Evolutionary conservation across 2,797 vertebrate genomes (phyloP).

Genomic region (Tapera naevia): DNA sequence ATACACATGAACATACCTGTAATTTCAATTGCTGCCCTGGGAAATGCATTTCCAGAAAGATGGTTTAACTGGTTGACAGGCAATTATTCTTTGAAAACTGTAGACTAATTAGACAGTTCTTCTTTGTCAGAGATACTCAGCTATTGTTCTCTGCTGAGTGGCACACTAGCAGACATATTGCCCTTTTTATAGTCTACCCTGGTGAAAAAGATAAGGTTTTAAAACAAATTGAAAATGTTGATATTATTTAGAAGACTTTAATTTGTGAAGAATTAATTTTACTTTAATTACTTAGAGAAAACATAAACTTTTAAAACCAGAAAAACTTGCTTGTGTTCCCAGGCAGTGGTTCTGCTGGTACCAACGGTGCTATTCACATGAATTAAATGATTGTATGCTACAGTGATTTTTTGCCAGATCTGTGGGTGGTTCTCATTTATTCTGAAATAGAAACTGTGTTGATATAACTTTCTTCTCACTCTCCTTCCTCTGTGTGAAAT

Average conservation of each 20-base stretch:
- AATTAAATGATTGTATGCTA: background rate
- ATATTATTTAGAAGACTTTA: constrained; percentile 20
- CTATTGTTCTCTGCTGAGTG: constrained; percentile 34
- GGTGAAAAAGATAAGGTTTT: background rate
- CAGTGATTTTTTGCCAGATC: background rate
- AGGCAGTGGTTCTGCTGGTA: background rate
- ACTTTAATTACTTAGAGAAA: constrained; percentile 29
- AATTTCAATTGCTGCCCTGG: constrained; percentile 58
- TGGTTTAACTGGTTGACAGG: constrained; percentile 50
- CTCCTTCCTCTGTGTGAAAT: background rate
- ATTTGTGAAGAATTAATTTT: background rate
- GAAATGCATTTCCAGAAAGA: constrained; percentile 65
- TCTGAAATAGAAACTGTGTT: background rate
- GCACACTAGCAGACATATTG: constrained; percentile 6
- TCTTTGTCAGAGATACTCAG: constrained; percentile 47
- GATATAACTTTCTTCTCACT: background rate
- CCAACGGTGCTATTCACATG: background rate
- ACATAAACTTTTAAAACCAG: background rate
- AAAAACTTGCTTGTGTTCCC: background rate
- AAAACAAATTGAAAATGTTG: constrained; percentile 34
- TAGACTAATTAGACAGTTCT: constrained; percentile 61
- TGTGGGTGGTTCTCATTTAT: background rate
- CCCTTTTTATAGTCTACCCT: background rate
- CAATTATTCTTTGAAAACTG: constrained; percentile 65
- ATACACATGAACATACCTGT: constrained; percentile 51